These are phyloP conservation scores for Stenichneumon culpator DNA, from an alignment of 2,888 invertebrate genomes.

Conservation along the genomic window DNA sequence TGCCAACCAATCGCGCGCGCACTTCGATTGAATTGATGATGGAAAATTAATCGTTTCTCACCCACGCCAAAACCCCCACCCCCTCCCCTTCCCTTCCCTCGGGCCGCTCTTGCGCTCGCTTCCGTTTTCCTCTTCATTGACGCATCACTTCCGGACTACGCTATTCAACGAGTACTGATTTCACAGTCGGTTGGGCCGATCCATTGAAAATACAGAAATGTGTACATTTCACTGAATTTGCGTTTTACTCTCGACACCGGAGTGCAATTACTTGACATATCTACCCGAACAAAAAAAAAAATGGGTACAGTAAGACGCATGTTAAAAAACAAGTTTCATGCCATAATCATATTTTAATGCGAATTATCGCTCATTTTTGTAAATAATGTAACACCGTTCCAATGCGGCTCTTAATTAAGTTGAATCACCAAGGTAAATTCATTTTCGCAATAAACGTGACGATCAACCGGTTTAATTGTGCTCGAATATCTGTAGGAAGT, in stretches of 20 bases:
- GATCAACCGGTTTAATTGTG: slow-evolving; percentile 11
- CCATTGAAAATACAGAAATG: not conserved
- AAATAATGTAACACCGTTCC: not conserved
- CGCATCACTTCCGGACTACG: slow-evolving; percentile 6
- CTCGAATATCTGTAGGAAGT: slow-evolving; percentile 17
- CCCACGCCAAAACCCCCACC: not conserved
- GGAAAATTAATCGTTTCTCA: slow-evolving; percentile 50
- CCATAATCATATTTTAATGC: no score
- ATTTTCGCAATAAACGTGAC: slow-evolving; percentile 10
- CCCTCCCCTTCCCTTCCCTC: not conserved
- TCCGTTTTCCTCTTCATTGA: not conserved
- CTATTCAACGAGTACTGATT: slow-evolving; percentile 11
- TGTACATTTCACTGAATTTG: not conserved
- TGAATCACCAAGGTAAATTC: not conserved
- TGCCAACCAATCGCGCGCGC: slow-evolving; percentile 40
- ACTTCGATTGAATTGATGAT: slow-evolving; percentile 53
- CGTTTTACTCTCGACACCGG: not conserved
- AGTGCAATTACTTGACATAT: not conserved
- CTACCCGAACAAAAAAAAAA: not conserved
- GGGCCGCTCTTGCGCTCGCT: not conserved
- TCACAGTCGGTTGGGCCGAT: not conserved
- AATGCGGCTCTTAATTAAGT: not conserved
- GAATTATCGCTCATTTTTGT: not conserved
- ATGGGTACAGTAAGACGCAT: no score
- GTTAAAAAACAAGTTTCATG: no score